Conservation (phyloP, 2,888 invertebrate genomes). For the Pristionchus fissidentatus region DNA sequence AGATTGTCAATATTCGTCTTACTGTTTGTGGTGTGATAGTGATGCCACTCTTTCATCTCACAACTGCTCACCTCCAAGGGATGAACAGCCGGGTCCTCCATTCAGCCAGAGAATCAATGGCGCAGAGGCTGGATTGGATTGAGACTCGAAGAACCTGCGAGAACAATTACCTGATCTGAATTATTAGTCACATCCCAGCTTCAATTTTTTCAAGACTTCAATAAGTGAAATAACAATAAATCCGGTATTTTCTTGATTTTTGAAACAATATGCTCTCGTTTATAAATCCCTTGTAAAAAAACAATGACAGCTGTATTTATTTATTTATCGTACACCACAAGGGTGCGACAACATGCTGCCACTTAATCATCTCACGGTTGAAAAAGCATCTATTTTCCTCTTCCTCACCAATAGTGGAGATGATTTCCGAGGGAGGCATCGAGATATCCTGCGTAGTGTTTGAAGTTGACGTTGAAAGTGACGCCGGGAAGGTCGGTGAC, state of each 20-base stretch:
- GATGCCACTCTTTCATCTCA: not conserved
- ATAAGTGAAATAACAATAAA: not conserved
- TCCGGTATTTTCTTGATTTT: not conserved
- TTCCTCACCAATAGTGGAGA: slow-evolving; percentile 77
- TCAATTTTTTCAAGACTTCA: too few species aligned
- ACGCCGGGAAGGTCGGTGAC: slow-evolving; percentile 63
- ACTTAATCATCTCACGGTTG: too few species aligned
- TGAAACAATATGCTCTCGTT: not conserved
- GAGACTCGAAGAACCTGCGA: slow-evolving; percentile 77
- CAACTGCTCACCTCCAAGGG: slow-evolving; percentile 62
- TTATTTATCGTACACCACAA: too few species aligned
- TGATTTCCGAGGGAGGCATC: slow-evolving; percentile 66
- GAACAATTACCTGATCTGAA: too few species aligned
- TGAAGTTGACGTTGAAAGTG: slow-evolving; percentile 72
- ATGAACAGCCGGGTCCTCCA: slow-evolving; percentile 78
- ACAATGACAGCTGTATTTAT: too few species aligned
- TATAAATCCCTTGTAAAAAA: too few species aligned
- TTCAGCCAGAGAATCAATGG: slow-evolving; percentile 77
- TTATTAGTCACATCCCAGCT: too few species aligned
- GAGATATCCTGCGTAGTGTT: slow-evolving; percentile 77
- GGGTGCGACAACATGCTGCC: too few species aligned
- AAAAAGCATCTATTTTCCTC: too few species aligned
- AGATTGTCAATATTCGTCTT: not conserved
- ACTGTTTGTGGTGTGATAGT: not conserved
- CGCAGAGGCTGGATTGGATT: slow-evolving; percentile 73